Evolutionary conservation across 2,888 invertebrate genomes (phyloP).

Genomic region (Dusona sp.): DNA sequence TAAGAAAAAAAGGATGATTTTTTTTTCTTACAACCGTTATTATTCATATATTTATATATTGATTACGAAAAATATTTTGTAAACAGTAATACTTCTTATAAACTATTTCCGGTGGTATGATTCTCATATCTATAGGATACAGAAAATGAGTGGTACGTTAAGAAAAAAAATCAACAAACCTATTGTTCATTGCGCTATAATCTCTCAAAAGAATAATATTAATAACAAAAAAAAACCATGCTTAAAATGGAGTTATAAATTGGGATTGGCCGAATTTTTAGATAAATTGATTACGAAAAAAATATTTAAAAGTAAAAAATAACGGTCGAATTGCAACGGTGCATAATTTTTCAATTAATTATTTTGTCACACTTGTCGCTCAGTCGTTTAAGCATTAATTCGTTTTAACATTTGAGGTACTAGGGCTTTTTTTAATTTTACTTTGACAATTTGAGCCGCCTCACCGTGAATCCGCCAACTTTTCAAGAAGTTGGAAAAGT

Average conservation of each 20-base stretch:
- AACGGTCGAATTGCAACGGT: slow-evolving; percentile 39
- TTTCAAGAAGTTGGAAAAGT: not conserved
- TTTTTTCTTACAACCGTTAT: slow-evolving; percentile 9
- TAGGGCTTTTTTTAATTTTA: not conserved
- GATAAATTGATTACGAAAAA: slow-evolving; percentile 53
- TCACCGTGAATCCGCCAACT: not conserved
- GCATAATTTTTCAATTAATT: slow-evolving; percentile 29
- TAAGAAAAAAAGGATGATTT: not conserved
- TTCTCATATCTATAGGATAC: not conserved
- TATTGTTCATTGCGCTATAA: slow-evolving; percentile 74
- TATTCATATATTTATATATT: not conserved
- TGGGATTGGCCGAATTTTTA: slow-evolving; percentile 24
- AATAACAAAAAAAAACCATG: slow-evolving; percentile 53
- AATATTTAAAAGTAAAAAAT: slow-evolving; percentile 8
- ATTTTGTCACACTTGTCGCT: slow-evolving; percentile 25
- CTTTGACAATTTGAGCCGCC: not conserved
- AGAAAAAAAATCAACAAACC: slow-evolving; percentile 54
- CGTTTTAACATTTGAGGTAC: not conserved
- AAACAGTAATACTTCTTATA: not conserved
- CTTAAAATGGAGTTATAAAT: slow-evolving; percentile 40
- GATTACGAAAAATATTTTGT: not conserved
- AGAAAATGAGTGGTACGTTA: not conserved
- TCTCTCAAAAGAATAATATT: slow-evolving; percentile 77
- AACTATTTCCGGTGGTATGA: slow-evolving; percentile 2
- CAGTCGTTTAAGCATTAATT: not conserved